Evolutionary conservation across 2,113 vertebrate genomes (phyloP).

Genomic region (Zingel zingel): DNA sequence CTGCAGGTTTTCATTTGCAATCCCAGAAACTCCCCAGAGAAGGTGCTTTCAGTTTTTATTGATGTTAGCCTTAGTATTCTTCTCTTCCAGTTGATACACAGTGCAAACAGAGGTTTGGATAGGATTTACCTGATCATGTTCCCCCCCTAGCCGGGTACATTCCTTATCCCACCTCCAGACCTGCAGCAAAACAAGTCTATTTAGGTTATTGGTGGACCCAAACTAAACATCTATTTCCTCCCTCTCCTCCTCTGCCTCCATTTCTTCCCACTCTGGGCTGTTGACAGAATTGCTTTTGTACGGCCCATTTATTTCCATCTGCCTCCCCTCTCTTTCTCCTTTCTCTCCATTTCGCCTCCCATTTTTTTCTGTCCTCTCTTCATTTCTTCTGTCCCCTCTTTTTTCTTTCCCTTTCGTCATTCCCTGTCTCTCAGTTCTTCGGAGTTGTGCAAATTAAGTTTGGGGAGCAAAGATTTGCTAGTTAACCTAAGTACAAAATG

Average conservation of each 20-base stretch:
- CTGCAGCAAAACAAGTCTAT: constrained; percentile 55
- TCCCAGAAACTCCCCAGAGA: constrained; percentile 19
- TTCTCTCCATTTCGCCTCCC: constrained; percentile 26
- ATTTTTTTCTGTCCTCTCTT: constrained; percentile 30
- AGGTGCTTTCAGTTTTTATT: constrained; percentile 29
- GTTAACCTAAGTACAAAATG: neutral
- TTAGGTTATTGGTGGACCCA: constrained; percentile 56
- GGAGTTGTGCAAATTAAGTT: neutral
- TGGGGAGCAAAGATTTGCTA: neutral
- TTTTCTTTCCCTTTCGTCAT: neutral
- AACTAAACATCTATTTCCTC: constrained; percentile 65
- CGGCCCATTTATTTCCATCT: constrained; percentile 70
- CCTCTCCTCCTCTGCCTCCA: constrained; percentile 35
- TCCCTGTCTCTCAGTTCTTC: neutral
- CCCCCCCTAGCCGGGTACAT: neutral
- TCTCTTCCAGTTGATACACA: constrained; percentile 23
- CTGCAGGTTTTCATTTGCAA: constrained; percentile 21
- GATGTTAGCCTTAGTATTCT: neutral
- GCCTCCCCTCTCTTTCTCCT: constrained; percentile 30
- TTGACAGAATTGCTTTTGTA: constrained; percentile 69
- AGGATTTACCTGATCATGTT: constrained; percentile 41
- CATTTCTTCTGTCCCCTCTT: neutral
- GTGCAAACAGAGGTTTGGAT: constrained; percentile 22
- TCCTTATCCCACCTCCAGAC: constrained; percentile 31
- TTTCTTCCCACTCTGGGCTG: constrained; percentile 53